These are phyloP conservation scores for Hycleus phaleratus DNA, from an alignment of 1,140 invertebrate genomes.

Conservation along the genomic window DNA sequence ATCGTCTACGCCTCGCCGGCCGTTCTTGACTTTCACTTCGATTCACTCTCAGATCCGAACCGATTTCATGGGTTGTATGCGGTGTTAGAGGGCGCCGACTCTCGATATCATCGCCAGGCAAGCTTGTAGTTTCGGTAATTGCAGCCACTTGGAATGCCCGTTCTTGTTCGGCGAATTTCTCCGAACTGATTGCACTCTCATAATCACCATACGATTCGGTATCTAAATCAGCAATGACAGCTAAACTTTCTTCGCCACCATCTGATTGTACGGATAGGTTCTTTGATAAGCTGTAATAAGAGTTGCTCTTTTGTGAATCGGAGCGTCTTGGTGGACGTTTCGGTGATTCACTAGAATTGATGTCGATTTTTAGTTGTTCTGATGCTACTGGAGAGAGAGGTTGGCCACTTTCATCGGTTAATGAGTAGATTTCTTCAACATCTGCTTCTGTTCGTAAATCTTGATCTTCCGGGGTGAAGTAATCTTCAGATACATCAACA, in stretches of 20 bases:
- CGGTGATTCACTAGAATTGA: constrained; percentile 35
- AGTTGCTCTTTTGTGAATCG: constrained; percentile 47
- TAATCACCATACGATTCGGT: constrained; percentile 44
- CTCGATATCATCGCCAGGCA: constrained; percentile 29
- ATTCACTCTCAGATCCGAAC: constrained; percentile 41
- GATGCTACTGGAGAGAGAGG: constrained; percentile 39
- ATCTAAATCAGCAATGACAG: constrained; percentile 39
- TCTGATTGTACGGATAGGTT: constrained; percentile 37
- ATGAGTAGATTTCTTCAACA: constrained; percentile 71
- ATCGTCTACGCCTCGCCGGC: constrained; percentile 40
- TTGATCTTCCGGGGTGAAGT: constrained; percentile 66
- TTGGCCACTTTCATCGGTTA: constrained; percentile 55
- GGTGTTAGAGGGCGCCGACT: constrained; percentile 32
- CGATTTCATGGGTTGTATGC: constrained; percentile 39
- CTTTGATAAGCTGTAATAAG: constrained; percentile 38
- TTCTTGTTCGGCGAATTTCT: constrained; percentile 38
- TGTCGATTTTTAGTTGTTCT: constrained; percentile 39
- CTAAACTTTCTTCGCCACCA: constrained; percentile 41
- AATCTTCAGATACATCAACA: constrained; percentile 82
- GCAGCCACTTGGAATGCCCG: constrained; percentile 37
- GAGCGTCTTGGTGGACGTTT: constrained; percentile 45
- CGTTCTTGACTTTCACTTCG: constrained; percentile 33
- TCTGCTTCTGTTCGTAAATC: constrained; percentile 77
- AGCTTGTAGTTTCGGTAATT: constrained; percentile 34
- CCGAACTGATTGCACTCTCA: constrained; percentile 53